Evolutionary conservation across 2,113 vertebrate genomes (phyloP), one percentile per base, ranked within the genome.

Genomic region (Calyptomena viridis): DNA sequence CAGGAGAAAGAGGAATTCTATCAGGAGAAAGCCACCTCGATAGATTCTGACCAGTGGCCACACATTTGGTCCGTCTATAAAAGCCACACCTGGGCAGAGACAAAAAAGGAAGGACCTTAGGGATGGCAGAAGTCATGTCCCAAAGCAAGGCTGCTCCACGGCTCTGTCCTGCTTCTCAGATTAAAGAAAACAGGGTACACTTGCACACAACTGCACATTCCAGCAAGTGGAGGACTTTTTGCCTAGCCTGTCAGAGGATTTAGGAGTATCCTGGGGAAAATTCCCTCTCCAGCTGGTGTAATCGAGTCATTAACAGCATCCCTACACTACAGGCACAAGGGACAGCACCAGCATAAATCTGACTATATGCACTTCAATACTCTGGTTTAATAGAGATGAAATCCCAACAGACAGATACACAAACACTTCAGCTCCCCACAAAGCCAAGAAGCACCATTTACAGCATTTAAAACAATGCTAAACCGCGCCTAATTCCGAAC

Each of bases 1-100:
- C 97, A 99, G 97, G 89, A 99, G 98, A 98, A 99, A 99, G 92
- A 99, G 98, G 98, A 99, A 99, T 98, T 99, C 99, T 97, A 99
- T 99, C 95, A 99, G 98, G 94, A 99, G 99, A 97, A 99, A 99
- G 86, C 99, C 99, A 79, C 99, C 99, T 44, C 99, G 98, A 97
- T 99, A 99, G 96, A 99, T 99, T 95, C 99, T 98, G 97, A 99
- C 98, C 96, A 99, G 98, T 55, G 99, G 99, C 99, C 98, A 99
- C 83, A 99, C 95, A 67, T 98, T 98, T 96, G 97, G 97, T 74
- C 96, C 87, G 56, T 96, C 92, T 97, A 99, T 97, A 95, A 98
- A 98, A 97, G 98, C 98, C 87, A 98, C 97, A 97, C 98, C 99
- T 99, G 75, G n/a, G 52, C 24, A 71, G 74, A 86, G n/a, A 64